Percentiles rank a stretch among this genome's conserved stretches.
These are phyloP conservation scores for Tiphia femorata DNA, from an alignment of 2,888 invertebrate genomes.

Conservation along the genomic window DNA sequence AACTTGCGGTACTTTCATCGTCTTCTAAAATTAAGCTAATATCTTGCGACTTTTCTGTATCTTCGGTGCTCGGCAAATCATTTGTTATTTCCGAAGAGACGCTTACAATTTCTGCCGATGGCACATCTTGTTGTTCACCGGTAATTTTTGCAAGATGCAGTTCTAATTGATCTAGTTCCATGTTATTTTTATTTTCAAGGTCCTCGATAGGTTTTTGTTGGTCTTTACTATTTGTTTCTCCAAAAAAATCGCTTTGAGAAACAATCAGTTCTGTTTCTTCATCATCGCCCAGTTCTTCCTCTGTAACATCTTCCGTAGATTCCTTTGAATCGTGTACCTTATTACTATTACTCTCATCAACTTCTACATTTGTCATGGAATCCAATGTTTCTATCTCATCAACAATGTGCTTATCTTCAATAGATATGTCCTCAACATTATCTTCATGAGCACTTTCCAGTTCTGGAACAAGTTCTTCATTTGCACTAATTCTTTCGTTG, in stretches of 20 bases:
- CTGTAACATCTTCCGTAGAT: constrained; percentile 26
- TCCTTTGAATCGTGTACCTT: constrained; percentile 50
- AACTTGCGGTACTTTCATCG: constrained; percentile 47
- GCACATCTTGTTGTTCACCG: constrained; percentile 50
- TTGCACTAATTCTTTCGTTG: constrained; percentile 20
- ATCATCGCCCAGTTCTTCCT: constrained; percentile 49
- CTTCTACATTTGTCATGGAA: constrained; percentile 60
- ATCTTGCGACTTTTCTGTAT: constrained; percentile 57
- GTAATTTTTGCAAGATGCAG: constrained; percentile 56
- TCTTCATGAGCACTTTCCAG: constrained; percentile 19
- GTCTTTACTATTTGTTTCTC: constrained; percentile 17
- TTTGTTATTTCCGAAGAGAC: constrained; percentile 51
- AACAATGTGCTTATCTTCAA: constrained; percentile 28
- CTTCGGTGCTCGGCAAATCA: constrained; percentile 50
- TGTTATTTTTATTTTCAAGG: constrained; percentile 32
- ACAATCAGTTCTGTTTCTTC: constrained; percentile 33
- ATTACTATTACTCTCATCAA: constrained; percentile 67
- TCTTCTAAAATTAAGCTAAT: constrained; percentile 57
- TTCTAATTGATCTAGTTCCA: constrained; percentile 50
- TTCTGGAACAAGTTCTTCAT: constrained; percentile 30
- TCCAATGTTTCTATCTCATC: constrained; percentile 31
- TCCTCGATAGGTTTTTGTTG: constrained; percentile 27
- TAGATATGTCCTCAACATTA: constrained; percentile 16
- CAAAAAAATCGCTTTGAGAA: constrained; percentile 6
- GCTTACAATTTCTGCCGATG: constrained; percentile 45